Evolutionary conservation across 2,797 vertebrate genomes (phyloP), one percentile per base, ranked within the genome.

Genomic region (Picus viridis): DNA sequence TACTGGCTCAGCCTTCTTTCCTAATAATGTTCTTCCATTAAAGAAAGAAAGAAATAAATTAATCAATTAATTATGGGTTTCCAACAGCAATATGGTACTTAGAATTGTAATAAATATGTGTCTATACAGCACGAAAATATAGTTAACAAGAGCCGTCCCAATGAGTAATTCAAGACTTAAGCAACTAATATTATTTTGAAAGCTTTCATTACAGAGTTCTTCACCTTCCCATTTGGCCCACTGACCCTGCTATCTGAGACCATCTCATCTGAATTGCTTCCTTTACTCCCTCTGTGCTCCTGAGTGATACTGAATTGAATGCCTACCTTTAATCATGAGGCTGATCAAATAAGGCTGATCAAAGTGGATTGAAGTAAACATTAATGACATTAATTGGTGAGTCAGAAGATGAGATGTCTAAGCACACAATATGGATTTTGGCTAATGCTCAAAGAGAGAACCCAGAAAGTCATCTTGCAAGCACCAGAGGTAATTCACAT

Each of bases 131-230:
- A 77, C 45, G 70, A 97, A 98, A 91, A 99, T 97, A 29, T 96
- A 98, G 92, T 98, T 99, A 93, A 99, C 97, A 91, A 99, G 96
- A 88, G 98, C 96, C 97, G 99, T 98, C 70, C 97, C 73, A 65
- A 65, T 97, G 6, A 93, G 85, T 65, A 96, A 49, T 18, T 98
- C 94, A 63, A 99, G 87, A 45, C 94, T 94, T 93, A 83, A 98
- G 95, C 96, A 98, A 95, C 61, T 98, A 88, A 88, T 96, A 95
- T 96, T 59, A 99, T 98, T 96, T 98, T 85, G 78, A 94, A 92
- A 92, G 86, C 92, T 84, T 85, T 95, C 90, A 95, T 96, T 96
- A 92, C 87, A 94, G 87, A 83, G 86, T 93, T 90, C 78, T 89
- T 89, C 76, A 72, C 26, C 75, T 90, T 89, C 73, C 75, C 59